Evolutionary conservation across 2,888 invertebrate genomes (phyloP).

Genomic region (Agrotis segetum): DNA sequence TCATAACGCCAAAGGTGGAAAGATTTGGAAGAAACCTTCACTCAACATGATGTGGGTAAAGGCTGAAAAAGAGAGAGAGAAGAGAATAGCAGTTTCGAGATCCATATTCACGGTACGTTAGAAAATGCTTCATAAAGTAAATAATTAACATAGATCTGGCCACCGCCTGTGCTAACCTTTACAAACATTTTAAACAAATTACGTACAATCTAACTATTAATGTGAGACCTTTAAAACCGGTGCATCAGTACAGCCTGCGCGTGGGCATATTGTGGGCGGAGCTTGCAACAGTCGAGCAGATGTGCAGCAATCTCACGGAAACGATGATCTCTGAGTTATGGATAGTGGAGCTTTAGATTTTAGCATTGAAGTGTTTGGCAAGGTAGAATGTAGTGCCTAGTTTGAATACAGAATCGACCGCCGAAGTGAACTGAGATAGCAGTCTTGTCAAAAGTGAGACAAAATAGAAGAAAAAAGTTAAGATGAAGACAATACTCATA

Average conservation of each 20-base stretch:
- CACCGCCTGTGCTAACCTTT: slow-evolving; percentile 11
- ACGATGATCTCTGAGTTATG: slow-evolving; percentile 49
- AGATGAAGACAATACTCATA: too few species aligned
- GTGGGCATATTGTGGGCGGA: slow-evolving; percentile 73
- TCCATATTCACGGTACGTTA: too few species aligned
- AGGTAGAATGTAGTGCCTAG: background rate
- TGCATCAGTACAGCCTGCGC: slow-evolving; percentile 70
- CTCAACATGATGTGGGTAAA: too few species aligned
- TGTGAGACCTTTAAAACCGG: slow-evolving; percentile 58
- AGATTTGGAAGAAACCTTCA: too few species aligned
- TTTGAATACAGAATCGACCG: slow-evolving; percentile 7
- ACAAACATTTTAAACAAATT: slow-evolving; percentile 41
- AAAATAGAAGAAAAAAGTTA: too few species aligned
- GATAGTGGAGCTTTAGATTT: slow-evolving; percentile 28
- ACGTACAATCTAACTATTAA: slow-evolving; percentile 37
- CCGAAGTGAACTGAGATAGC: background rate
- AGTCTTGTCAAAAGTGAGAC: background rate
- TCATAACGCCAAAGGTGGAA: too few species aligned
- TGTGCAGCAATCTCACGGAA: slow-evolving; percentile 69
- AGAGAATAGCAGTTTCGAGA: too few species aligned
- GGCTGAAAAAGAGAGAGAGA: too few species aligned
- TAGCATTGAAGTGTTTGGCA: background rate
- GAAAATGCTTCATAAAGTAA: background rate
- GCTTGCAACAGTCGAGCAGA: slow-evolving; percentile 67
- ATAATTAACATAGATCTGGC: background rate